Percentiles rank a stretch among this genome's conserved stretches.
Evolutionary conservation across 1,140 invertebrate genomes (phyloP).

Genomic region (Drosophila novamexicana): DNA sequence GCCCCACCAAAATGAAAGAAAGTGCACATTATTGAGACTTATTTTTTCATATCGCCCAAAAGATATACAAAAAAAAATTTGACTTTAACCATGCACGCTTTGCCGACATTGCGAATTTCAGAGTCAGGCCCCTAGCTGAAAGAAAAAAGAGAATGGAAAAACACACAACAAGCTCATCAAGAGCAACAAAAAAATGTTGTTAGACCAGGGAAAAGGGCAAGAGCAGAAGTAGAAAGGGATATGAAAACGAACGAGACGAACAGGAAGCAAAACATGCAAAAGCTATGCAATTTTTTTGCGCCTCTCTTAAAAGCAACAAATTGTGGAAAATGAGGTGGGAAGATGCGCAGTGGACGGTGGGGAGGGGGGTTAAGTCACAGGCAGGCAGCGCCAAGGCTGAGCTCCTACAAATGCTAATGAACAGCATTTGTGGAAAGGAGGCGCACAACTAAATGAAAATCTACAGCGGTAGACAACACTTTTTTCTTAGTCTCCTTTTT

Average conservation of each 20-base stretch:
- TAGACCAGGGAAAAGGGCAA: conserved; percentile 11
- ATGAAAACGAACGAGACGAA: background rate
- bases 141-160: background rate
- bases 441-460: conserved; percentile 16
- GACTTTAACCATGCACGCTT: conserved; percentile 19
- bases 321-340: background rate
- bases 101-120: background rate
- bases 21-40: background rate
- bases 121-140: background rate
- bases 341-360: background rate
- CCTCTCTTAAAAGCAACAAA: conserved; percentile 3
- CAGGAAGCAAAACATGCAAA: conserved; percentile 25
- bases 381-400: conserved; percentile 19
- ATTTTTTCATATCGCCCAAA: conserved; percentile 23
- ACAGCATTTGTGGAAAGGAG: conserved; percentile 16
- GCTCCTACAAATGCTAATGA: conserved; percentile 52
- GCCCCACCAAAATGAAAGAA: too few relatives aligned
- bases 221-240: conserved; percentile 11
- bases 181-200: conserved; percentile 28
- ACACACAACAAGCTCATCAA: conserved; percentile 50
- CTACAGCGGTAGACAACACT: conserved; percentile 21
- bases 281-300: conserved; percentile 36
- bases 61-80: conserved; percentile 8
- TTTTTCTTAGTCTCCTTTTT: conserved; percentile 8
- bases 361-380: background rate